Evolutionary conservation across 1,140 invertebrate genomes (phyloP).

Genomic region (Oscheius sp.): DNA sequence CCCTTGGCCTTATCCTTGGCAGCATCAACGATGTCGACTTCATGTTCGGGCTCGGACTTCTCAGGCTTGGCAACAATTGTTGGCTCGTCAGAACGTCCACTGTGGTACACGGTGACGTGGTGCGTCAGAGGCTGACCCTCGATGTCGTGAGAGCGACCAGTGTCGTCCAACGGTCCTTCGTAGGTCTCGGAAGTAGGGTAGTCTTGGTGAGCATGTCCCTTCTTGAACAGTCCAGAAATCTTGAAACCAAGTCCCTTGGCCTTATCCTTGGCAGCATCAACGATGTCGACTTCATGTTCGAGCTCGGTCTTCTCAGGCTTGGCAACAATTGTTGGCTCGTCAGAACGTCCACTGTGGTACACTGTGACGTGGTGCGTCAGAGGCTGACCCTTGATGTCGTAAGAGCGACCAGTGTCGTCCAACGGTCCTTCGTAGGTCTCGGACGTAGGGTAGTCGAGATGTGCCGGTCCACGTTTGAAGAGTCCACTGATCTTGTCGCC

Average conservation of each 20-base stretch:
- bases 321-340: background rate
- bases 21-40: background rate
- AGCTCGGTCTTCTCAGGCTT: too few relatives aligned
- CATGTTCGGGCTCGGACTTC: background rate
- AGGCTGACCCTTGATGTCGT: background rate
- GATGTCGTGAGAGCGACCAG: background rate
- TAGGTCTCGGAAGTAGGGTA: background rate
- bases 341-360: background rate
- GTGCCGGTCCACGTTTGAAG: background rate
- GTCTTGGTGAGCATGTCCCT: background rate
- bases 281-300: background rate
- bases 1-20: background rate
- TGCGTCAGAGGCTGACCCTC: background rate
- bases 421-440: background rate
- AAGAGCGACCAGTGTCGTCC: background rate
- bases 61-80: background rate
- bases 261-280: background rate
- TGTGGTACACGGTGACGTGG: background rate
- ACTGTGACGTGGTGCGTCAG: background rate
- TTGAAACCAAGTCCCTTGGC: background rate
- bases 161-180: background rate
- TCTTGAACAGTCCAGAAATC: background rate
- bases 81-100: background rate
- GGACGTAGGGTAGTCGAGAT: background rate
- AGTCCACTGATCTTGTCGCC: background rate